Base-by-base conservation (phyloP, 2,113 vertebrate species). In the Rhinopomastus cyanomelas region DNA sequence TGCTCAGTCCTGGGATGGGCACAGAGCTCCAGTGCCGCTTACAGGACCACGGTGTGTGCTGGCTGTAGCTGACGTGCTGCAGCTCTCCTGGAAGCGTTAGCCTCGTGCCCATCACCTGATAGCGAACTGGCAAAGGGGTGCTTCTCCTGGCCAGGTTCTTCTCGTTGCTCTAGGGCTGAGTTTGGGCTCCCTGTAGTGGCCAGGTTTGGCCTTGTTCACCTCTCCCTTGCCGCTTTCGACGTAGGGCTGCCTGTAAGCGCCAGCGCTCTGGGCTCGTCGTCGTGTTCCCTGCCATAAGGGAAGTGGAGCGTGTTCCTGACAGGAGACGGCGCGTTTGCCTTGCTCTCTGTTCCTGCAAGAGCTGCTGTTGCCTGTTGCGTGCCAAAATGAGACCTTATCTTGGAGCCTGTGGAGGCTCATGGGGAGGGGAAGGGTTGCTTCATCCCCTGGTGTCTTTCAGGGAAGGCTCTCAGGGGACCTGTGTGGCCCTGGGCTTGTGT, bases 21-120 rank as follows among this genome's bases (percentile, higher is more conserved):
- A 1, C 0, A 2, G 46, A 57, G 46, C 26, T 57, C 9, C 0
- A 1, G 5, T 0, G 0, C 32, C 89, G 26, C 22, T 75, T 34
- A 39, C 44, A 11, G 34, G 20, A 37, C 49, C 0, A 0, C 48
- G 19, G 48, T 32, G 36, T 3, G 2, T 25, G 64, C 42, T 73
- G 83, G 72, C 26, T 15, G 25, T 25, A 77, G 73, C 14, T 30
- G 10, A 51, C 21, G 1, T 1, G 1, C 5, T 4, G 27, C n/a
- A n/a, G 52, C 18, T 59, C 10, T 19, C 34, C 57, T 12, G 29
- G 56, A 71, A 71, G n/a, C 25, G 0, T 74, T 81, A 78, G 52
- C 29, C 34, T 77, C 0, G 0, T 32, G 42, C 42, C n/a, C 5
- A 3, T 48, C 69, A 87, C 37, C 37, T 81, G 66, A 23, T 80